phyloP scores from a whole-genome alignment of 2,888 invertebrate genomes.

The Cylindroiulus punctatus region DNA sequence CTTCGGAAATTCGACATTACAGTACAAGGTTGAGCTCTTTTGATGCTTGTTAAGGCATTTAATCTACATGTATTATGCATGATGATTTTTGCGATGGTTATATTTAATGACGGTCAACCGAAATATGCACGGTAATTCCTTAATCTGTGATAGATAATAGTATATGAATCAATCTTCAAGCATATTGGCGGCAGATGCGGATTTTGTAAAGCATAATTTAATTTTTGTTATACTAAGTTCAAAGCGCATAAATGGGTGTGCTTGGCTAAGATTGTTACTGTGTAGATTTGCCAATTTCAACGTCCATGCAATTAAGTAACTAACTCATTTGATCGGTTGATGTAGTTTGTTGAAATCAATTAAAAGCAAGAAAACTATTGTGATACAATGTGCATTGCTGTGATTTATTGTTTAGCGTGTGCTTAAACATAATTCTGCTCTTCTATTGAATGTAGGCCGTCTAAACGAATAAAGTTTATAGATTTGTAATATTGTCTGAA shows the following conservation, averaged over 20 bases:
- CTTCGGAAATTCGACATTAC: background rate
- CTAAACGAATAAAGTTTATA: too few relatives aligned
- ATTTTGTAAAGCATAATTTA: background rate
- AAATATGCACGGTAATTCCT: background rate
- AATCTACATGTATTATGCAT: too few relatives aligned
- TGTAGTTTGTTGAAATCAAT: background rate
- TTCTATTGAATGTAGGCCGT: too few relatives aligned
- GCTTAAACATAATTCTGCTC: too few relatives aligned
- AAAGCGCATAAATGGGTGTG: background rate
- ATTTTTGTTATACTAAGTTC: background rate
- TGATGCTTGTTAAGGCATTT: background rate
- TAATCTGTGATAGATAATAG: background rate
- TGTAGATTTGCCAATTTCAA: background rate
- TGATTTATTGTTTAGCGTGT: too few relatives aligned
- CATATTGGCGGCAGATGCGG: background rate
- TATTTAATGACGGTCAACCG: background rate
- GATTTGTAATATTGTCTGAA: too few relatives aligned
- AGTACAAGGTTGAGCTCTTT: background rate
- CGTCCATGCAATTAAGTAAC: background rate
- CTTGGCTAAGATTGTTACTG: background rate
- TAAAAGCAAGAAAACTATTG: background rate
- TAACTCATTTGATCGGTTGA: too few relatives aligned
- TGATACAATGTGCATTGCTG: too few relatives aligned
- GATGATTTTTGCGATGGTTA: background rate
- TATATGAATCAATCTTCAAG: background rate